These are phyloP conservation scores for Notamacropus eugenii DNA, from an alignment of 2,797 vertebrate genomes.

Conservation along the genomic window DNA sequence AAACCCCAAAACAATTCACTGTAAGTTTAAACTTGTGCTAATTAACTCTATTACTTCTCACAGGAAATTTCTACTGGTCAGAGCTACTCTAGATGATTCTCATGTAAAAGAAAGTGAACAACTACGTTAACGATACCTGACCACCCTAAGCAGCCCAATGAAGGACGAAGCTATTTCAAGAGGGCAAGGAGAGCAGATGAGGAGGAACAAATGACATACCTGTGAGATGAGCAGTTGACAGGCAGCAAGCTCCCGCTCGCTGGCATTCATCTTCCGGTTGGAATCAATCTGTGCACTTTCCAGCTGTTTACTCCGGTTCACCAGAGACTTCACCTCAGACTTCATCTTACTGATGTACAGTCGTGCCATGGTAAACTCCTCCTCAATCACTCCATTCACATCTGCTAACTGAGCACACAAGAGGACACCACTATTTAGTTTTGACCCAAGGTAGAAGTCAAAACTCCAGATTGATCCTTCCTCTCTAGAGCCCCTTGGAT, in stretches of 20 bases:
- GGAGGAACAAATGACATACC: slow-evolving; percentile 78
- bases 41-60: not conserved
- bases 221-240: slow-evolving; percentile 95
- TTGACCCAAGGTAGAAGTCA: not conserved
- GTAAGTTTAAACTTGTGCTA: not conserved
- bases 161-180: not conserved
- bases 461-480: not conserved
- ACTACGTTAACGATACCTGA: fast-evolving
- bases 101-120: not conserved
- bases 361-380: slow-evolving; percentile 96
- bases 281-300: slow-evolving; percentile 91
- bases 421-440: not conserved
- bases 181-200: fast-evolving
- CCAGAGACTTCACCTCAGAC: slow-evolving; percentile 94
- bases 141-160: not conserved
- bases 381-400: slow-evolving; percentile 92
- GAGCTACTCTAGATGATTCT: not conserved
- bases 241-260: slow-evolving; percentile 90
- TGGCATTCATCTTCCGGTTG: slow-evolving; percentile 90
- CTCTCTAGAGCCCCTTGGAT: not conserved
- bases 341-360: slow-evolving; percentile 99
- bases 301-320: slow-evolving; percentile 94
- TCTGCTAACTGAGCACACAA: slow-evolving; percentile 90
- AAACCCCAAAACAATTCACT: not conserved
- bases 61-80: not conserved